Evolutionary conservation across 2,113 vertebrate species (phyloP), one percentile per base, ranked within the genome.

Genomic region (Corydoras maculifer): DNA sequence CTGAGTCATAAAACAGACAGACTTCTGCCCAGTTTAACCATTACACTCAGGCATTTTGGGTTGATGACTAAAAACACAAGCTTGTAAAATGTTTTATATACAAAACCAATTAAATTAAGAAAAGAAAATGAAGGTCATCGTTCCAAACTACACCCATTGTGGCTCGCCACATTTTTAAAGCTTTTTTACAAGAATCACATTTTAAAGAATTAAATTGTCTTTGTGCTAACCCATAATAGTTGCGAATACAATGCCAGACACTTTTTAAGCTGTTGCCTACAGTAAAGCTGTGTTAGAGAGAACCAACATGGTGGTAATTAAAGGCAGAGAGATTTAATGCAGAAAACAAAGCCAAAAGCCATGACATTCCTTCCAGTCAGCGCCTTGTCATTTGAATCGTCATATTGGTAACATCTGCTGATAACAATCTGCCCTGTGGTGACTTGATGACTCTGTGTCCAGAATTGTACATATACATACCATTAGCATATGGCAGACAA

Each of bases 331-430:
- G 35, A 43, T 43, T 43, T 43, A 43, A 43, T 57, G 6, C 25
- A 51, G 29, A 25, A 65, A 66, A 81, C 79, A 79, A 70, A 79
- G 54, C 69, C 62, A 76, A 72, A 32, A 8, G 74, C 70, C 63
- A 60, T 65, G 61, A 74, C 80, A 82, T 86, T 86, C 83, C 83
- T 83, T 65, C 68, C 68, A 76, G 66, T 86, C 82, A 77, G 69
- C 83, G 77, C 79, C 77, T 72, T 81, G 82, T 85, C 78, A 79
- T 72, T 72, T 73, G 69, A 71, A 62, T 51, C 74, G 76, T 69
- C 75, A 70, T 73, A 63, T 80, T 77, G 61, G 53, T 68, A 85
- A 78, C 82, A 85, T 87, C 81, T 87, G 79, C 81, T 79, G 82
- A 86, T 83, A 80, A 78, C 70, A 10, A 79, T 82, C 77, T 76